Conservation (phyloP, 1,140 invertebrate genomes). For the Sogatella furcifera region DNA sequence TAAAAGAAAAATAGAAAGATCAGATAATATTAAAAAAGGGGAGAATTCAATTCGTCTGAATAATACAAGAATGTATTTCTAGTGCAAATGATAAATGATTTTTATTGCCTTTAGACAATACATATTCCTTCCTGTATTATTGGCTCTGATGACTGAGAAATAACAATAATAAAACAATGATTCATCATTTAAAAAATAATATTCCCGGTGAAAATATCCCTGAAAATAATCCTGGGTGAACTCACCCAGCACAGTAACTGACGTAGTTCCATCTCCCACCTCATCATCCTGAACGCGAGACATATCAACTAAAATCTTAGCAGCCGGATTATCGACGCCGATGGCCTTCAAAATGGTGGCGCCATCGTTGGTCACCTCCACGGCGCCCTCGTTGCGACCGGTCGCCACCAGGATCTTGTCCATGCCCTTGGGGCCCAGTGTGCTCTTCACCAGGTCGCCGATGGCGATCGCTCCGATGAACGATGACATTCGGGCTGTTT, state of each 20-base stretch:
- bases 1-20: too few relatives aligned
- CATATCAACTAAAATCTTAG: conserved; percentile 97
- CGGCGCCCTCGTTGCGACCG: conserved; percentile 68
- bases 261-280: conserved; percentile 99
- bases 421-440: conserved; percentile 98
- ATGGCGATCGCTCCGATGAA: conserved; percentile 98
- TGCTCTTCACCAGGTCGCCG: conserved; percentile 96
- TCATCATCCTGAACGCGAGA: conserved; percentile 98
- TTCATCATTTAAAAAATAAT: too few relatives aligned
- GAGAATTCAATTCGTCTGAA: too few relatives aligned
- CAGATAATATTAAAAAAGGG: too few relatives aligned
- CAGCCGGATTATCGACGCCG: conserved; percentile 97
- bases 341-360: conserved; percentile 95
- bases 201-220: too few relatives aligned
- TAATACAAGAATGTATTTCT: too few relatives aligned
- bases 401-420: conserved; percentile 94
- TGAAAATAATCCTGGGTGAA: too few relatives aligned
- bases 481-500: conserved; percentile 88
- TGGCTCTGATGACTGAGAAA: too few relatives aligned
- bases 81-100: too few relatives aligned
- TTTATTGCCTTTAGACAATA: too few relatives aligned
- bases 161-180: too few relatives aligned
- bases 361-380: conserved; percentile 98
- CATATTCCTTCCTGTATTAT: too few relatives aligned
- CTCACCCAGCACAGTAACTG: conserved; percentile 85